A percentile compares a stretch with the other conserved stretches of the same genome.
Evolutionary conservation across 1,140 invertebrate genomes (phyloP).

Genomic region (Drosophila lowei): DNA sequence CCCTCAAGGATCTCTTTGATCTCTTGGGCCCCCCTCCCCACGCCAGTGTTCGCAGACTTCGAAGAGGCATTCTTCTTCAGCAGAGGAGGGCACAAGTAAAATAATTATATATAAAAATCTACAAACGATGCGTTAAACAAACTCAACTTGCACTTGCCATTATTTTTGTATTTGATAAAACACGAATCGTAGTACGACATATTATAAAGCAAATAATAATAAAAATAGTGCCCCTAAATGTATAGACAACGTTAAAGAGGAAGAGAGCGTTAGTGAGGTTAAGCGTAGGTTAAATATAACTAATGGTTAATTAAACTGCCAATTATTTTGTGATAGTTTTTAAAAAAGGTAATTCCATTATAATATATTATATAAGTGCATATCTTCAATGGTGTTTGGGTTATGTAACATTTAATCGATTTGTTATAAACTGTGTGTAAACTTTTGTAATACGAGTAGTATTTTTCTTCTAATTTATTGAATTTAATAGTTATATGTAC

Average conservation of each 20-base stretch:
- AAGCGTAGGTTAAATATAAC: slow-evolving; percentile 30
- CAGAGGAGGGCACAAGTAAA: slow-evolving; percentile 23
- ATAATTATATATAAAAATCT: slow-evolving; percentile 8
- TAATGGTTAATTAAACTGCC: slow-evolving; percentile 74
- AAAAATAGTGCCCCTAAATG: not conserved
- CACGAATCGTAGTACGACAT: slow-evolving; percentile 46
- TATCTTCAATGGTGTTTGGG: slow-evolving; percentile 73
- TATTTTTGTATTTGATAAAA: slow-evolving; percentile 66
- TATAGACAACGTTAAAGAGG: no score
- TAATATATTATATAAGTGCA: slow-evolving; percentile 46
- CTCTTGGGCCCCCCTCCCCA: slow-evolving; percentile 32
- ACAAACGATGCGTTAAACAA: slow-evolving; percentile 32
- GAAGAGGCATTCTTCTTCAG: slow-evolving; percentile 22
- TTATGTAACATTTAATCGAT: slow-evolving; percentile 62
- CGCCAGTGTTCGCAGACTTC: slow-evolving; percentile 35
- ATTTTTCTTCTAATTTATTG: slow-evolving; percentile 73
- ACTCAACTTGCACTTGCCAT: slow-evolving; percentile 72
- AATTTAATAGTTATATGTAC: slow-evolving; percentile 47
- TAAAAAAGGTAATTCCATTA: slow-evolving; percentile 36
- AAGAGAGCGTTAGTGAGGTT: not conserved
- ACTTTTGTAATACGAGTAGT: slow-evolving; percentile 67
- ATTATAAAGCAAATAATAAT: slow-evolving; percentile 29
- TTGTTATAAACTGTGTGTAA: slow-evolving; percentile 63
- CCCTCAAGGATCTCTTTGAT: slow-evolving; percentile 51
- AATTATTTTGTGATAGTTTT: slow-evolving; percentile 82